Evolutionary conservation across 2,113 vertebrate species (phyloP), one percentile per base, ranked within the genome.

Genomic region (Athene cunicularia): DNA sequence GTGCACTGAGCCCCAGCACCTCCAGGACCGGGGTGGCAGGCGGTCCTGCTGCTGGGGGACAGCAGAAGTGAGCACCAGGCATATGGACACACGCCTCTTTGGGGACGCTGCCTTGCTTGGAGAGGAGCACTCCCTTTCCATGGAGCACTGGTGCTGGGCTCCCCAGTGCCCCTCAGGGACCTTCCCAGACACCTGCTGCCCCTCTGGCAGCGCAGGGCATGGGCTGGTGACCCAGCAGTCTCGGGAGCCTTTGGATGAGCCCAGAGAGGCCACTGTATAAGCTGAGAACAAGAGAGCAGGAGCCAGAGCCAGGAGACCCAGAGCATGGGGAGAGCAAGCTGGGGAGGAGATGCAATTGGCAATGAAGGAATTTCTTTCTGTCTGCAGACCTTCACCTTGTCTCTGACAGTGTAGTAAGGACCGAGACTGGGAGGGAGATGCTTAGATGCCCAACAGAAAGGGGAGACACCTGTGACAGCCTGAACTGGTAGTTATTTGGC

Each of bases 311-410:
- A 53, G 45, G 22, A 89, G 41, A 35, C 27, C 35, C 2, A 1
- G 37, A 70, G 33, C 71, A 68, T 0, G 1, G 28, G 47, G 55
- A 62, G 28, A 24, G n/a, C 23, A 55, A 60, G 28, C 39, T 26
- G 39, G 30, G 28, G 17, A 47, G 37, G 39, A 68, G 45, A 35
- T 0, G 0, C 1, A 2, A 39, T 21, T 32, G 47, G 32, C 8
- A 3, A 39, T 10, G 41, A 20, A 86, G 60, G 75, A 67, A 33
- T 76, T 64, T 23, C 16, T 87, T 92, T 68, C 63, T 77, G 32
- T 50, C 60, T 21, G 9, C 24, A 52, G 70, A 66, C 32, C 19
- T 84, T 86, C 27, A 49, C 49, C n/a, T 76, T 73, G 39, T n/a
- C 53, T 64, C 73, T 72, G 39, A 73, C 37, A 11, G 35, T 56